Conservation (phyloP, 1,140 invertebrate genomes). For the Drosophila obscura region DNA sequence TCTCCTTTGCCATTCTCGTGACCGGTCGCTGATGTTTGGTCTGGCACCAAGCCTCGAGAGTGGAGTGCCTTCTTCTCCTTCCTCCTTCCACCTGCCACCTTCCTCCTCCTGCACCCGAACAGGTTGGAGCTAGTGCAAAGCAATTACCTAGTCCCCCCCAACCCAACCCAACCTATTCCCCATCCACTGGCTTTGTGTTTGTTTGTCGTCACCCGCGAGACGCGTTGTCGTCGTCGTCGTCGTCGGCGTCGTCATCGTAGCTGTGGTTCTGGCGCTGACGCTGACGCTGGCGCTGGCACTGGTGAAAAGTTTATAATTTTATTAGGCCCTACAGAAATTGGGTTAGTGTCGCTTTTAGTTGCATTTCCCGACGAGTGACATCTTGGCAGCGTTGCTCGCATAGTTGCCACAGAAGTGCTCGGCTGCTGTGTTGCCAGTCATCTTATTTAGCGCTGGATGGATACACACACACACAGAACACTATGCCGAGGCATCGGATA, state of each 20-base stretch:
- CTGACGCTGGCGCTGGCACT: constrained; percentile 12
- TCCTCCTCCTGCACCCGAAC: background rate
- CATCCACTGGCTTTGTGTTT: constrained; percentile 14
- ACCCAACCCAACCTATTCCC: background rate
- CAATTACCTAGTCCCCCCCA: constrained; percentile 39
- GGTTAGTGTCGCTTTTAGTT: constrained; percentile 70
- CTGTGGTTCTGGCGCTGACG: no score
- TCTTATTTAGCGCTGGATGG: constrained; percentile 25
- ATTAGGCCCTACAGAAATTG: constrained; percentile 72
- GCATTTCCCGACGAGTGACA: constrained; percentile 58
- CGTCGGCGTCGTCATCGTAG: no score
- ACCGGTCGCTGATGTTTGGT: constrained; percentile 41
- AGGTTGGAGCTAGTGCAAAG: constrained; percentile 31
- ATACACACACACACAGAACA: constrained; percentile 8
- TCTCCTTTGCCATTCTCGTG: constrained; percentile 29
- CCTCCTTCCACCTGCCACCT: no score
- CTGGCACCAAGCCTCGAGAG: constrained; percentile 24
- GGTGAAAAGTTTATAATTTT: constrained; percentile 75
- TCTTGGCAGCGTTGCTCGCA: constrained; percentile 40
- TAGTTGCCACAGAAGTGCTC: constrained; percentile 19
- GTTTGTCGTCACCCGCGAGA: constrained; percentile 50
- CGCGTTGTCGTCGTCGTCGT: constrained; percentile 5
- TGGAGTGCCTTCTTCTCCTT: background rate
- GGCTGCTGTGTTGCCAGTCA: constrained; percentile 34
- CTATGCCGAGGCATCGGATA: constrained; percentile 10